phyloP scores from a whole-genome alignment of 2,888 invertebrate genomes.

The Rotaria macrura region DNA sequence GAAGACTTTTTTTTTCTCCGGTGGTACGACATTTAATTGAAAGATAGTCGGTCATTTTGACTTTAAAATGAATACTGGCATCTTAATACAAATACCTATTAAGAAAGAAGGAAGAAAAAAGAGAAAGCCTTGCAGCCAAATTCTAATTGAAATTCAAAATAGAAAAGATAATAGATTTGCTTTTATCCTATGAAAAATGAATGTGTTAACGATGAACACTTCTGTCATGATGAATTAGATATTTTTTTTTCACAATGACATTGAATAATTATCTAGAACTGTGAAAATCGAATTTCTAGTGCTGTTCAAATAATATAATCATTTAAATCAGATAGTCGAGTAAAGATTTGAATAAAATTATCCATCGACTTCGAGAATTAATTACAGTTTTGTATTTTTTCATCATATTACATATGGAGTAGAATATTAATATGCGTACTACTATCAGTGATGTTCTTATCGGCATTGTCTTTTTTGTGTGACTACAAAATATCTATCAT shows the following conservation, averaged over 20 bases:
- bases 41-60: constrained; percentile 33
- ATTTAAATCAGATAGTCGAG: not conserved
- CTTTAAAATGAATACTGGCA: not conserved
- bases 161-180: not conserved
- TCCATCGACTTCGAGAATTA: no score
- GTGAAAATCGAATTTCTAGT: not conserved
- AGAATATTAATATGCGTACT: no score
- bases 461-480: no score
- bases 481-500: no score
- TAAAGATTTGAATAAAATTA: not conserved
- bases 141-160: not conserved
- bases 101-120: not conserved
- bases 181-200: not conserved
- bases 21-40: constrained; percentile 29
- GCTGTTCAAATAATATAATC: not conserved
- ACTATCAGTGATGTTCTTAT: no score
- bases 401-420: no score
- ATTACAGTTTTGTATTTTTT: no score
- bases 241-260: no score
- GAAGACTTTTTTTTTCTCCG: not conserved
- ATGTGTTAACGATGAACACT: not conserved
- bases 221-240: not conserved
- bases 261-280: not conserved
- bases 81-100: constrained; percentile 14
- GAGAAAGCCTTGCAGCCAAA: not conserved